phyloP scores from a whole-genome alignment of 2,797 vertebrate species.

The Triplophysa bombifrons region DNA sequence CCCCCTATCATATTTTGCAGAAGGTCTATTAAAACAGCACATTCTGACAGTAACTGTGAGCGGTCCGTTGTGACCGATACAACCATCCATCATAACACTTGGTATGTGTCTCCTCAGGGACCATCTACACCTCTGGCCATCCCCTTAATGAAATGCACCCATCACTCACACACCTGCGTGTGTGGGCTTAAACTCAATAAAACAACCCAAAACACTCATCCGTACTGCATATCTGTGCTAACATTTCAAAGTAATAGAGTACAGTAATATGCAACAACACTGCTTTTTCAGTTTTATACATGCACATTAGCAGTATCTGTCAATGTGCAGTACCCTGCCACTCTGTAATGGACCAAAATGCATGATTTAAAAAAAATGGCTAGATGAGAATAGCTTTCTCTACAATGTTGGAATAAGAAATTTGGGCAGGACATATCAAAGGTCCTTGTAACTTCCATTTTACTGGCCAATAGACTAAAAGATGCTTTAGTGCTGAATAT shows the following conservation, averaged over 20 bases:
- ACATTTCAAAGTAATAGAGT: not conserved
- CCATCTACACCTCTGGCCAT: constrained; percentile 60
- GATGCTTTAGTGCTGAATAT: not conserved
- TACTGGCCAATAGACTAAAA: not conserved
- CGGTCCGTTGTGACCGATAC: constrained; percentile 65
- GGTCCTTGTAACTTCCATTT: not conserved
- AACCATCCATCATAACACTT: constrained; percentile 74
- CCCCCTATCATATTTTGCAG: constrained; percentile 36
- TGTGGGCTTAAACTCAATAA: constrained; percentile 55
- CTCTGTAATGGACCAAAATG: not conserved
- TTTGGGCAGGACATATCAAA: not conserved
- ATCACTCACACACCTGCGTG: constrained; percentile 70
- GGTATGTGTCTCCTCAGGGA: constrained; percentile 75
- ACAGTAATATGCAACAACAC: constrained; percentile 8
- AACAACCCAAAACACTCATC: constrained; percentile 36
- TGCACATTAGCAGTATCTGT: not conserved
- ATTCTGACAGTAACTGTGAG: constrained; percentile 57
- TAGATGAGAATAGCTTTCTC: not conserved
- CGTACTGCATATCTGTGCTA: constrained; percentile 1
- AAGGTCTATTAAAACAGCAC: constrained; percentile 57
- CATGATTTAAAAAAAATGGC: not conserved
- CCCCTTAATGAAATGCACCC: constrained; percentile 72
- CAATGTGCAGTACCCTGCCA: not conserved
- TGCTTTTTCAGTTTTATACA: constrained; percentile 2
- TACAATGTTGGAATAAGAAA: not conserved